Evolutionary conservation across 2,797 vertebrate species (phyloP).

Genomic region (Acanthurus leucopareius): DNA sequence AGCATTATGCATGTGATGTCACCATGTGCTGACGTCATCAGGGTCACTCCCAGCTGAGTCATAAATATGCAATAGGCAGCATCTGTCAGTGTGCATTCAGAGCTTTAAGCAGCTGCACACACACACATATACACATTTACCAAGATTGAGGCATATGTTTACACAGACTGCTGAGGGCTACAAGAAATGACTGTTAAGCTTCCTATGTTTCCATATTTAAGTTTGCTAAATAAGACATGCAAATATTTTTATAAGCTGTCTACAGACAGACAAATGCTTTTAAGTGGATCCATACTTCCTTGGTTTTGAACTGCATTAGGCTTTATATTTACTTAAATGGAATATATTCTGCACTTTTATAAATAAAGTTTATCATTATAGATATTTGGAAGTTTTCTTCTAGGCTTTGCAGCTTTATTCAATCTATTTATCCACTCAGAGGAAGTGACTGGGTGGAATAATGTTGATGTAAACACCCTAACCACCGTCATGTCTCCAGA

Average conservation of each 20-base stretch:
- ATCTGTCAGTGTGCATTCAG: background rate
- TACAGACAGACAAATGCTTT: background rate
- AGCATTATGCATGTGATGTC: background rate
- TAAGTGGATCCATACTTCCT: background rate
- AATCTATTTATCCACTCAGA: conserved; percentile 13
- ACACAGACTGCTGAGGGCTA: background rate
- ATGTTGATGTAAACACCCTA: background rate
- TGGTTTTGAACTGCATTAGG: background rate
- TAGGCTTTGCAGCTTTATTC: background rate
- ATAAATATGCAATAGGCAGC: conserved; percentile 7
- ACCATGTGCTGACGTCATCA: background rate
- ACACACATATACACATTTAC: background rate
- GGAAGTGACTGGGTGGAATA: conserved; percentile 4
- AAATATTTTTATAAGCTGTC: background rate
- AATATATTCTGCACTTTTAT: background rate
- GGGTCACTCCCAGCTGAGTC: conserved; percentile 26
- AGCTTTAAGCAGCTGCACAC: background rate
- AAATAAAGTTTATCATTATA: background rate
- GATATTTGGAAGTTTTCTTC: background rate
- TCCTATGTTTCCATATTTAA: background rate
- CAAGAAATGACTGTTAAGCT: background rate
- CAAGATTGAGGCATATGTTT: background rate
- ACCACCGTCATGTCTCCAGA: conserved; percentile 2
- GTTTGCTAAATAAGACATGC: background rate
- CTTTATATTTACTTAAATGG: too few species aligned